Evolutionary conservation across 2,797 vertebrate genomes (phyloP), one percentile per base, ranked within the genome.

Genomic region (Microctenopoma stevenorrisi): DNA sequence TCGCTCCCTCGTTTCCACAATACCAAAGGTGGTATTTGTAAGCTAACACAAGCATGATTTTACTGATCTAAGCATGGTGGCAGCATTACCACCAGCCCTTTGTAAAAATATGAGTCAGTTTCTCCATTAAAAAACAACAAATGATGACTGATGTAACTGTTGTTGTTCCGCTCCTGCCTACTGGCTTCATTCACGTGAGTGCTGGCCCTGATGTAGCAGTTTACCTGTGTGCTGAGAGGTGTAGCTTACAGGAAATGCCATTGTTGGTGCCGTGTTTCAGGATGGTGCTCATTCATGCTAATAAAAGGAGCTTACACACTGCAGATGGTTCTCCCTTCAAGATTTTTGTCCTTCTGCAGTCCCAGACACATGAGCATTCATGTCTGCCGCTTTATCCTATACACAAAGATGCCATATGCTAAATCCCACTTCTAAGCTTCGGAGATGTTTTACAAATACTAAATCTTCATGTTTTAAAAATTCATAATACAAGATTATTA

Each of bases 231-330:
- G 50, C 37, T 16, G 22, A 48, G 33, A 16, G 44, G 46, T 33
- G 65, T 22, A 26, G 37, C 42, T 83, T 55, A 74, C 71, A 72
- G 73, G 71, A 81, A 69, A 51, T 62, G 44, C 35, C 10, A 48
- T 26, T 33, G 28, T n/a, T 25, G 46, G 22, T 16, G 11, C 42
- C 28, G 14, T 57, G 54, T 55, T 61, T 22, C 13, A 48, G 43
- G 12, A 49, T 43, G 22, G 26, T 46, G 22, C 14, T 13, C 63
- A 33, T 70, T 66, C 28, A 60, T 63, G 54, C 44, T 7, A n/a
- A 35, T 50, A 25, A 55, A 64, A 58, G 4, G 22, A 40, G n/a
- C 43, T 57, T 7, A 11, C 26, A 30, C 33, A 16, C 25, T 15
- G 33, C 14, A 47, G 28, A 26, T 33, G 30, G 1, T 18, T 1